Evolutionary conservation across 2,797 vertebrate genomes (phyloP), one percentile per base, ranked within the genome.

Genomic region (Cyprinodon diabolis): DNA sequence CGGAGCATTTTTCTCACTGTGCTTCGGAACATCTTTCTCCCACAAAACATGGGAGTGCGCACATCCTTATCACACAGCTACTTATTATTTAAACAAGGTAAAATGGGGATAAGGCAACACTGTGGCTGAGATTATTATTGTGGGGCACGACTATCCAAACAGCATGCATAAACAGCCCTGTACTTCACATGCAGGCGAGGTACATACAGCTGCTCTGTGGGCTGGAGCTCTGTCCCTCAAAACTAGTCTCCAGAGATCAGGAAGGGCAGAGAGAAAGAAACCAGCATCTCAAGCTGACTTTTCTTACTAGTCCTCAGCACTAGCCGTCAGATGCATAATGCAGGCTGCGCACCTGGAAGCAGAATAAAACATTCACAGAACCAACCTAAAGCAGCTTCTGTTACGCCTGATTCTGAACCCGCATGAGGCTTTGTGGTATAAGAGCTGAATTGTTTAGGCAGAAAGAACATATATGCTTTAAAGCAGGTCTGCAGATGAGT

Each of bases 401-500:
- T 60, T 12, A 10, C 8, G 15, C 25, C 13, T 58, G 57, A 30
- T 49, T 17, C 19, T 14, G 23, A 72, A 71, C 54, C 51, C 49
- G 62, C 76, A 76, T 25, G 10, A 58, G n/a, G 48, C 37, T 62
- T 54, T 55, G 52, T 25, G 17, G 30, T 0, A 48, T 15, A 19
- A 73, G 11, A 66, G 30, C 56, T 19, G 2, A 54, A n/a, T 66
- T 35, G 15, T 23, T 12, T 67, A 43, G 35, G 15, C 8, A 49
- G 49, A 7, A 35, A 30, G 67, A 23, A 21, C 45, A 65, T 74
- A 56, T 48, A 67, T 51, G 77, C 85, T 87, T 88, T 74, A 86
- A 87, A 92, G 86, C 76, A 68, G 79, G 68, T 74, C 67, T 74
- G 81, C 76, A 86, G 86, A 80, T 85, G 84, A 84, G 70, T 72